phyloP scores from a whole-genome alignment of 2,888 invertebrate species.

The Oscheius sp. region DNA sequence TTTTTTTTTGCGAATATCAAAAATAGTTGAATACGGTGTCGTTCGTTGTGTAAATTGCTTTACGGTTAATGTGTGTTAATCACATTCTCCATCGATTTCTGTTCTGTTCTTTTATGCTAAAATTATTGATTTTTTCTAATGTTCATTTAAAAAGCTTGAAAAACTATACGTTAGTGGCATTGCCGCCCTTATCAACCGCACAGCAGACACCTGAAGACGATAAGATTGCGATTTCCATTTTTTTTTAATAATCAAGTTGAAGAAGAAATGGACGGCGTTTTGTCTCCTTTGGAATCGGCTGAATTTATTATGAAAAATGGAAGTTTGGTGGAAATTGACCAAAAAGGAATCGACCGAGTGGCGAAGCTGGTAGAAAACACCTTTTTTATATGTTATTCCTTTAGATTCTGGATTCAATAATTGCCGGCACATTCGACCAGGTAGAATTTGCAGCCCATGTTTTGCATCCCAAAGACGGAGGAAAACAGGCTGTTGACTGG shows the following conservation, averaged over 20 bases:
- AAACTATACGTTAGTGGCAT: too few species aligned
- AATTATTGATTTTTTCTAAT: too few species aligned
- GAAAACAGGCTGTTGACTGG: slow-evolving; percentile 55
- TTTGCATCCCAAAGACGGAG: slow-evolving; percentile 57
- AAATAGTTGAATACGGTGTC: too few species aligned
- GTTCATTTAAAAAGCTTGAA: too few species aligned
- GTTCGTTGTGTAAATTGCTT: too few species aligned
- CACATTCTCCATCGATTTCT: too few species aligned
- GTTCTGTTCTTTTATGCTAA: too few species aligned
- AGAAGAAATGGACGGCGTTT: slow-evolving; percentile 35
- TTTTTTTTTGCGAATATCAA: too few species aligned
- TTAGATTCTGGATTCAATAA: slow-evolving; percentile 48
- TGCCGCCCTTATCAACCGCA: too few species aligned
- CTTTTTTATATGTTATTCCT: slow-evolving; percentile 12
- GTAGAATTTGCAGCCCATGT: slow-evolving; percentile 54
- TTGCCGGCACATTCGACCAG: slow-evolving; percentile 44
- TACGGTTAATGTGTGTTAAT: too few species aligned
- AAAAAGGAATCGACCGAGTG: slow-evolving; percentile 40
- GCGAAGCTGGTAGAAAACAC: slow-evolving; percentile 42
- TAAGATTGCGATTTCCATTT: too few species aligned
- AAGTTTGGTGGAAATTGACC: slow-evolving; percentile 42
- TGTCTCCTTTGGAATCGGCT: slow-evolving; percentile 47
- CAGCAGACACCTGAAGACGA: too few species aligned
- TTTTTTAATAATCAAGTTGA: background rate
- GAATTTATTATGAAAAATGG: slow-evolving; percentile 46